Percentiles rank a stretch among this genome's conserved stretches.
phyloP scores from a whole-genome alignment of 2,113 vertebrate genomes.

The Morone chrysops region DNA sequence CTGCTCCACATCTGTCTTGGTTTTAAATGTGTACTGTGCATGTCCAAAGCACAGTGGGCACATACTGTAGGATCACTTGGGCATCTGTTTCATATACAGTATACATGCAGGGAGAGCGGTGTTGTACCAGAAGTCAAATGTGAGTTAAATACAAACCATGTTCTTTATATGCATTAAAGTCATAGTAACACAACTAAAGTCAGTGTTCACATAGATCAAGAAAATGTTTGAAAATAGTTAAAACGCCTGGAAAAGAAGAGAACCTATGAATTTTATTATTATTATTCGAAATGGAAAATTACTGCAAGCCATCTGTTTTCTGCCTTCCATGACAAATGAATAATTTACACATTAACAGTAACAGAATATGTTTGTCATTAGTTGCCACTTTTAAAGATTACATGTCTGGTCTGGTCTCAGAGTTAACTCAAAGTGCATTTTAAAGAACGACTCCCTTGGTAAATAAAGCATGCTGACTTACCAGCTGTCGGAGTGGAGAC shows the following conservation, averaged over 20 bases:
- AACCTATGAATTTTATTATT: too few relatives aligned
- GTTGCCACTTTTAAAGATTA: neutral
- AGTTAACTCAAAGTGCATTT: neutral
- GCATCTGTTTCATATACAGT: neutral
- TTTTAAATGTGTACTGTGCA: neutral
- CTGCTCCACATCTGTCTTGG: neutral
- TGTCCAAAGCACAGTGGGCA: neutral
- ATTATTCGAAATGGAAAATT: slow-evolving; percentile 9
- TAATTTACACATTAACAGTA: neutral
- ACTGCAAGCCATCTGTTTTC: slow-evolving; percentile 3
- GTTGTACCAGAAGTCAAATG: too few relatives aligned
- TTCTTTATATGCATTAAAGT: neutral
- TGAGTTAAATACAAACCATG: neutral
- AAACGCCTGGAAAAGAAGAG: neutral
- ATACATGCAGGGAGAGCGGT: neutral
- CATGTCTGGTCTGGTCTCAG: neutral
- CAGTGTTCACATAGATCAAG: neutral
- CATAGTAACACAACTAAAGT: neutral
- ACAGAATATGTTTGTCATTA: neutral
- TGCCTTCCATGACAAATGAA: neutral
- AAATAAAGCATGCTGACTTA: slow-evolving; percentile 63
- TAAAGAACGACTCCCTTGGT: neutral
- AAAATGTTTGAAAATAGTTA: neutral
- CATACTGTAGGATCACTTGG: neutral
- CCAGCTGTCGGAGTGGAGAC: slow-evolving; percentile 83